Base-by-base conservation (phyloP, 2,888 invertebrate species). In the Tetramorium bicarinatum region DNA sequence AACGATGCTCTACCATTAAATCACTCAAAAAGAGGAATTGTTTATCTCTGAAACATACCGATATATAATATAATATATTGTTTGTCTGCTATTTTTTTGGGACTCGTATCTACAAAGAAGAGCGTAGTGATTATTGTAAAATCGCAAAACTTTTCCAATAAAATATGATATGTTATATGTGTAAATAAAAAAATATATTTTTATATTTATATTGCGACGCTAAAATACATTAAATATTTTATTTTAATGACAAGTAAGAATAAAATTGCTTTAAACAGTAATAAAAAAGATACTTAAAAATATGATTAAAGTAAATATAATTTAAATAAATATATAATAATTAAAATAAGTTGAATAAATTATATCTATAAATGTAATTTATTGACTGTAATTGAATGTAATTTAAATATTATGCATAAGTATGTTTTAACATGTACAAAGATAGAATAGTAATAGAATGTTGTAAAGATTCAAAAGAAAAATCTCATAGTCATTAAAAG, bases 1-100 rank as follows among this genome's bases (percentile, higher is more conserved):
- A 72, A 80, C 72, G 59, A 59, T 59, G 59, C 25, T 44, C 15
- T 49, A 25, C 41, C 67, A 69, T 69, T 56, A 69, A 77, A 69
- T 56, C 34, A 80, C 2, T 38, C 34, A 59, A 72, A 47, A 66
- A 47, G 18, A 34, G 56, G 4, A 47, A 29, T 61, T 52, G 38
- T 80, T 59, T 71, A 79, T 79, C 47, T 59, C 38, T 8, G 6
- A 71, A 71, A 80, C 61, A 13, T 25, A 49, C 29, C 2, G 59
- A 25, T 41, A 72, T 56, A 72, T 25, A 72, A 72, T 72, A 38
- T 72, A 56, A 56, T 41, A 9, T 72, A 72, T 56, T 56, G 41
- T 72, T 72, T 25, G 25, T 11, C 15, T 71, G n/a, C 9, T 25
- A 47, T 56, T 49, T 75, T 34, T 64, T 44, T 13, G 38, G 8